These are phyloP conservation scores for Pseudeuparius sepicola DNA, from an alignment of 2,888 invertebrate genomes.

Conservation along the genomic window DNA sequence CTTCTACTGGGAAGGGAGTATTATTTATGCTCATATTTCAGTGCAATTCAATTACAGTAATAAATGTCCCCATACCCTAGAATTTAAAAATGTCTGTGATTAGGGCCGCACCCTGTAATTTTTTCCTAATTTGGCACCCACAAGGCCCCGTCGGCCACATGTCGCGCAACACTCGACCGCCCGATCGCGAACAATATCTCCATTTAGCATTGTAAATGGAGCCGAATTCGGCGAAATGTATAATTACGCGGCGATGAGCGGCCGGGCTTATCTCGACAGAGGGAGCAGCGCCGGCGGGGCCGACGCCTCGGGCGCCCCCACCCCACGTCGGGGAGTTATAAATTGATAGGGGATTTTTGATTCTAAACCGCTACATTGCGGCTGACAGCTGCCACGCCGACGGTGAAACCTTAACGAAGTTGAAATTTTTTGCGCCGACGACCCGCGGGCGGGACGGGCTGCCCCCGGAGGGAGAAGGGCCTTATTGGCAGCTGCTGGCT, in stretches of 20 bases:
- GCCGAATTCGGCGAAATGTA: slow-evolving; percentile 31
- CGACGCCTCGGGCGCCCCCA: no score
- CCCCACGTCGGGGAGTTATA: slow-evolving; percentile 38
- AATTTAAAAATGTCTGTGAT: no score
- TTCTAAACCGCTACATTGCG: slow-evolving; percentile 40
- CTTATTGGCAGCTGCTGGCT: slow-evolving; percentile 2
- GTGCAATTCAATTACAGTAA: no score
- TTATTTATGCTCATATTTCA: no score
- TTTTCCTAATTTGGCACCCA: no score
- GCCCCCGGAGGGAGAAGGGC: no score
- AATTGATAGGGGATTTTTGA: slow-evolving; percentile 39
- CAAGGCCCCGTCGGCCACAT: no score
- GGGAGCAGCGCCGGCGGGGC: slow-evolving; percentile 24
- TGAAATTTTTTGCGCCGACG: slow-evolving; percentile 35
- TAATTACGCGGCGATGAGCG: slow-evolving; percentile 37
- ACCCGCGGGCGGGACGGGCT: slow-evolving; percentile 4
- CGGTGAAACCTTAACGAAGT: slow-evolving; percentile 37
- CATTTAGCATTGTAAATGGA: slow-evolving; percentile 23
- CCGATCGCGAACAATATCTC: no score
- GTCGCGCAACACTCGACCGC: slow-evolving; percentile 10
- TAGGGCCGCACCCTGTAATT: no score
- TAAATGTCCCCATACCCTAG: no score
- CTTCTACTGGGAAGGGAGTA: no score
- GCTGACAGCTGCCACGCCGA: slow-evolving; percentile 40
- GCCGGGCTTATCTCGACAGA: slow-evolving; percentile 20